Evolutionary conservation across 1,140 invertebrate genomes (phyloP), one percentile per base, ranked within the genome.

Genomic region (Zaprionus camerounensis): DNA sequence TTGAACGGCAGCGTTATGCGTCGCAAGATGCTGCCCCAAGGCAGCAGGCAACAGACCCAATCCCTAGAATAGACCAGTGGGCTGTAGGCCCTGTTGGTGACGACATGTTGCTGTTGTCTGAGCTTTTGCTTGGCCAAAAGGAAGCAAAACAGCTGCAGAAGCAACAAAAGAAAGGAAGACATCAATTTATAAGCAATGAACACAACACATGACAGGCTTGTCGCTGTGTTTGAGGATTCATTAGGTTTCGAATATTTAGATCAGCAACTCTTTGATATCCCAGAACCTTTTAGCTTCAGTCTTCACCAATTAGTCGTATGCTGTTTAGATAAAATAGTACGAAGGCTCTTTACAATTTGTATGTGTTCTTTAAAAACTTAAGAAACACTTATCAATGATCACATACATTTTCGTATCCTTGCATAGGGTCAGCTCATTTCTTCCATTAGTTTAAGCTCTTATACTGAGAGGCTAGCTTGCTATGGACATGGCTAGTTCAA

Each of bases 1-100:
- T 83, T 79, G 67, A 65, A 72, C 49, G 75, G 51, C 51, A 75
- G 70, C 70, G 65, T 74, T 74, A 80, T 80, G 84, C 71, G 75
- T 74, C 71, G 77, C 71, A 76, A 69, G 64, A 65, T 57, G 71
- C 13, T 22, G 22, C 22, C 26, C 11, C 20, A 26, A n/a, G 12
- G n/a, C 53, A 31, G 22, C n/a, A 13, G 22, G 24, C 31, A 56
- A 36, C 12, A 12, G 34, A 11, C 31, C 9, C 6, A 11, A 11
- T 34, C 7, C 31, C 31, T 34, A 2, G 38, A 41, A 41, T 41
- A 3, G 13, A 44, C 41, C 41, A 24, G n/a, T 11, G 17, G 15
- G 24, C 56, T 59, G 17, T 61, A n/a, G 56, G 34, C 58, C 3
- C 28, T 31, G 53, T 58, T 36, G 38, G 46, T 49, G 12, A 63